These are phyloP conservation scores for Caenorhabditis becei DNA, from an alignment of 2,888 invertebrate species.

Conservation along the genomic window DNA sequence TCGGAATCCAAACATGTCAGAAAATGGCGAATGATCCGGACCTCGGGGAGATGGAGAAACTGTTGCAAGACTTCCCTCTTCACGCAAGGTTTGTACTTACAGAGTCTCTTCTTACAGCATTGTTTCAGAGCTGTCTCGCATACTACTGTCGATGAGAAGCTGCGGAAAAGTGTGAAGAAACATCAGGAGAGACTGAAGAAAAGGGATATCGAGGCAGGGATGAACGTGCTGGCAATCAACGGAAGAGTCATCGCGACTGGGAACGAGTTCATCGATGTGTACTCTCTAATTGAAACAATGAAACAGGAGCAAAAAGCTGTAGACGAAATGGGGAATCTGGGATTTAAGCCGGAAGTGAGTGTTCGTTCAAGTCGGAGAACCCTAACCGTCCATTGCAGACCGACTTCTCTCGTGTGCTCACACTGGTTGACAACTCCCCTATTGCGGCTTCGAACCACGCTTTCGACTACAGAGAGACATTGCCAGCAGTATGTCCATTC, in stretches of 20 bases:
- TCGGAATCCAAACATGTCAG: slow-evolving; percentile 89
- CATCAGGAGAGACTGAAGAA: slow-evolving; percentile 85
- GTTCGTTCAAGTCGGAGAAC: slow-evolving; percentile 87
- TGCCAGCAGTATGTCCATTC: slow-evolving; percentile 26
- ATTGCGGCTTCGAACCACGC: slow-evolving; percentile 1
- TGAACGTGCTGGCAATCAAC: slow-evolving; percentile 84
- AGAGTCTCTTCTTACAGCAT: not conserved
- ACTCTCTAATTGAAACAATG: slow-evolving; percentile 90
- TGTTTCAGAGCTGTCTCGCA: slow-evolving; percentile 25
- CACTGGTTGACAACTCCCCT: slow-evolving; percentile 18
- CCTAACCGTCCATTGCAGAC: not conserved
- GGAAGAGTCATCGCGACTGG: slow-evolving; percentile 89
- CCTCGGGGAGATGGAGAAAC: slow-evolving; percentile 90
- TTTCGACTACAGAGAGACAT: slow-evolving; percentile 41
- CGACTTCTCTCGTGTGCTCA: slow-evolving; percentile 10
- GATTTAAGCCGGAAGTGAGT: slow-evolving; percentile 9
- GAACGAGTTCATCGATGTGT: slow-evolving; percentile 91
- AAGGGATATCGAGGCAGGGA: slow-evolving; percentile 69
- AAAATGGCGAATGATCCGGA: slow-evolving; percentile 85
- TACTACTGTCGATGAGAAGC: slow-evolving; percentile 84
- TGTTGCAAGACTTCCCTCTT: slow-evolving; percentile 95
- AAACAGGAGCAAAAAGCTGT: slow-evolving; percentile 89
- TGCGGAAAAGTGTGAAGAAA: slow-evolving; percentile 88
- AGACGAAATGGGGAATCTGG: slow-evolving; percentile 13
- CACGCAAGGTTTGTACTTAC: slow-evolving; percentile 65